These are phyloP conservation scores for Carabus problematicus DNA, from an alignment of 2,888 invertebrate species.

Conservation along the genomic window DNA sequence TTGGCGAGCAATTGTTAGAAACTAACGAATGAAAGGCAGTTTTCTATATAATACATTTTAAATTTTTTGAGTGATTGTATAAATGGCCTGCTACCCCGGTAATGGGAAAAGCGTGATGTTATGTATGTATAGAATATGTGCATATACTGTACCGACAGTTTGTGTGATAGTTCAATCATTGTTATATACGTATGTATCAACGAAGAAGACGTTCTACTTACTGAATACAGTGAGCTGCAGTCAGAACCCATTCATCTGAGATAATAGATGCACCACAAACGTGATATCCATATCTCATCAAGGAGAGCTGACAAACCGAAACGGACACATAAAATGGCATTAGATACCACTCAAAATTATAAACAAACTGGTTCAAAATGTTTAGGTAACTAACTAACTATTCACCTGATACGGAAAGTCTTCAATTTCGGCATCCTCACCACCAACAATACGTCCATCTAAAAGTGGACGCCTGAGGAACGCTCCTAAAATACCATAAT, in stretches of 20 bases:
- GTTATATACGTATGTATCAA: background rate
- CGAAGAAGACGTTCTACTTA: conserved; percentile 12
- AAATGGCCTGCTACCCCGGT: too few species aligned
- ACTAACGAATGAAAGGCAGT: too few species aligned
- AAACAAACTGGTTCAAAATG: too few species aligned
- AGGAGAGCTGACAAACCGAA: conserved; percentile 5
- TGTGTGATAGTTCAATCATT: background rate
- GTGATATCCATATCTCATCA: conserved; percentile 6
- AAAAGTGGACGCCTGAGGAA: too few species aligned
- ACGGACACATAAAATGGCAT: background rate
- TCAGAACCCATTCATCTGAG: conserved; percentile 21
- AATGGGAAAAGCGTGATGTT: too few species aligned
- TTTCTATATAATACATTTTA: too few species aligned
- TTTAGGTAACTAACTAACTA: too few species aligned
- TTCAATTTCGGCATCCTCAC: conserved; percentile 44
- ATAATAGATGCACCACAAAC: conserved; percentile 29
- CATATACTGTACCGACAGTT: background rate
- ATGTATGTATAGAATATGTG: too few species aligned
- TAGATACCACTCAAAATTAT: background rate
- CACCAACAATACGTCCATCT: conserved; percentile 54
- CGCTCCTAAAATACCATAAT: too few species aligned
- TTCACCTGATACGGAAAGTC: conserved; percentile 24
- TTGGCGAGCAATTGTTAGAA: too few species aligned
- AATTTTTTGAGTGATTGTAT: too few species aligned
- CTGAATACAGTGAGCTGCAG: conserved; percentile 24